Evolutionary conservation across 2,797 vertebrate genomes (phyloP).

Genomic region (Pelobates cultripes): DNA sequence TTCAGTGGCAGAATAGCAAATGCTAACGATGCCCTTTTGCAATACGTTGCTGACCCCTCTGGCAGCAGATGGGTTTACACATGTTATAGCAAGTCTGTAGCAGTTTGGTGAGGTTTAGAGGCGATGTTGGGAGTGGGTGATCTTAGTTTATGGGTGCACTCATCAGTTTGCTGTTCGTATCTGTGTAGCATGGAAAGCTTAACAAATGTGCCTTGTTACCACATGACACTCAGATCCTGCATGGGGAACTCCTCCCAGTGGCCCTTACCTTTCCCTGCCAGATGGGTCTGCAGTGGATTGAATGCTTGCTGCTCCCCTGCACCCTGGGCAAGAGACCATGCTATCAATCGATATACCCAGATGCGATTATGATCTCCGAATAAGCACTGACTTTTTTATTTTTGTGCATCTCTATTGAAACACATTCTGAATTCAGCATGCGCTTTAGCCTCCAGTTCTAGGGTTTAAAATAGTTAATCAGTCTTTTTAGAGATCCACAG

Average conservation of each 20-base stretch:
- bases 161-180: not conserved
- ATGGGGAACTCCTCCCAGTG: not conserved
- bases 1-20: not conserved
- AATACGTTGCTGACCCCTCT: conserved; percentile 4
- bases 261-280: not conserved
- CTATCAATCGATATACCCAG: not conserved
- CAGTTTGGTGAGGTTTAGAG: too few species aligned
- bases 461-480: too few species aligned
- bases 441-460: not conserved
- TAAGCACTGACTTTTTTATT: not conserved
- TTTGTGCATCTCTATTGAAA: not conserved
- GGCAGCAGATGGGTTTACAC: conserved; percentile 13
- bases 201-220: too few species aligned
- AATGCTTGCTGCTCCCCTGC: not conserved
- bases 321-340: not conserved
- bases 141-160: not conserved
- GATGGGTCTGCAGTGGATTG: not conserved
- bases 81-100: too few species aligned
- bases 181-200: too few species aligned
- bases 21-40: not conserved
- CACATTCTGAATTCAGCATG: not conserved
- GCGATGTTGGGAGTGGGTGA: too few species aligned
- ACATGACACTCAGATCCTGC: too few species aligned
- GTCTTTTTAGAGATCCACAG: too few species aligned
- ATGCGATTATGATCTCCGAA: not conserved